Conservation (phyloP, 2,888 invertebrate genomes). For the Tribolium freemani region DNA sequence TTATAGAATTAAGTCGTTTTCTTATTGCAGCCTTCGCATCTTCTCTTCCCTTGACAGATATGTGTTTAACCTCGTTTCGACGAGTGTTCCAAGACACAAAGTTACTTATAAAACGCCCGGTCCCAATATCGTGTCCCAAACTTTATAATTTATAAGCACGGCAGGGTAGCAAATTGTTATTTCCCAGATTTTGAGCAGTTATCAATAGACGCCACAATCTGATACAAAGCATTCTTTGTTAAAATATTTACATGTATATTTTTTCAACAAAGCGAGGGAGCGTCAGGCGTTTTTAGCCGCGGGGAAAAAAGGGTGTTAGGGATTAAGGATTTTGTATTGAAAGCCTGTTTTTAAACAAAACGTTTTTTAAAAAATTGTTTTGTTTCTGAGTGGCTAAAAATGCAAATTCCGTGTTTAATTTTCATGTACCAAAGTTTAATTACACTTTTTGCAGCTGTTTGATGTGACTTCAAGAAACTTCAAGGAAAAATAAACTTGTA, state of each 20-base stretch:
- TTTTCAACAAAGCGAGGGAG: conserved; percentile 8
- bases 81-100: conserved; percentile 1
- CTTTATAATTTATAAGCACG: not conserved
- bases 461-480: not conserved
- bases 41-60: conserved; percentile 25
- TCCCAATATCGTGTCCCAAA: not conserved
- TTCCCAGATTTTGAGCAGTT: not conserved
- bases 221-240: not conserved
- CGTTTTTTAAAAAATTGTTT: not conserved
- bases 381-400: not conserved
- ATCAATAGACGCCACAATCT: conserved; percentile 5
- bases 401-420: not conserved
- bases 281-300: not conserved
- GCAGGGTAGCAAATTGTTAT: not conserved
- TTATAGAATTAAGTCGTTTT: conserved; percentile 32
- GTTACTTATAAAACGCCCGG: not conserved
- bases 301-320: conserved; percentile 3
- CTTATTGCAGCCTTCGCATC: conserved; percentile 24
- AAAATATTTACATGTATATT: conserved; percentile 3
- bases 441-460: not conserved
- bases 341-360: not conserved
- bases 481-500: not conserved
- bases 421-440: not conserved
- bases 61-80: conserved; percentile 23
- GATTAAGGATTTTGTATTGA: conserved; percentile 1